A percentile compares a stretch with the other conserved stretches of the same genome.
Evolutionary conservation across 2,888 invertebrate genomes (phyloP).

Genomic region (Autographa pulchrina): DNA sequence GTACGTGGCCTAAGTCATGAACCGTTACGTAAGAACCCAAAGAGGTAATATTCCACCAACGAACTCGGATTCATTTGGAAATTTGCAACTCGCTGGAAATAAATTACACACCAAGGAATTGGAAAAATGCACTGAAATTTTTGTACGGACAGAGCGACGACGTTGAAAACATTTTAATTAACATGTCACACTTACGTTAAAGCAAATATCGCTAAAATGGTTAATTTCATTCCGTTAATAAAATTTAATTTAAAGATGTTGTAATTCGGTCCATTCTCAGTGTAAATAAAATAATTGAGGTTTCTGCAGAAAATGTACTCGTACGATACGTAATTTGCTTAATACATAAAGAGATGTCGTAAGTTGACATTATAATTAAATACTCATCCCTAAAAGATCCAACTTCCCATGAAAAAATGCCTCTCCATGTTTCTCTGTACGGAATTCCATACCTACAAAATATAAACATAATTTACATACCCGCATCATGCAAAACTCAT

Average conservation of each 20-base stretch:
- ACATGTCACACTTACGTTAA: constrained; percentile 25
- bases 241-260: no score
- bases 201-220: neutral
- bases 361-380: no score
- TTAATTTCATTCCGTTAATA: neutral
- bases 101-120: constrained; percentile 19
- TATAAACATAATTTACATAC: neutral
- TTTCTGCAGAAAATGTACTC: no score
- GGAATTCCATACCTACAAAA: neutral
- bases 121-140: constrained; percentile 27
- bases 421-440: no score
- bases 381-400: no score
- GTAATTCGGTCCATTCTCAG: no score
- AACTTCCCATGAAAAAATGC: no score
- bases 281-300: no score
- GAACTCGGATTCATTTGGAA: constrained; percentile 27
- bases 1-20: neutral
- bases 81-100: constrained; percentile 21
- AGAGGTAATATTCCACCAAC: constrained; percentile 4
- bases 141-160: neutral
- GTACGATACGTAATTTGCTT: no score
- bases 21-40: neutral
- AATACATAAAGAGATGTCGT: no score
- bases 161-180: constrained; percentile 33
- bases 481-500: neutral